phyloP scores from a whole-genome alignment of 2,797 vertebrate species.

The Babyrousa celebensis region DNA sequence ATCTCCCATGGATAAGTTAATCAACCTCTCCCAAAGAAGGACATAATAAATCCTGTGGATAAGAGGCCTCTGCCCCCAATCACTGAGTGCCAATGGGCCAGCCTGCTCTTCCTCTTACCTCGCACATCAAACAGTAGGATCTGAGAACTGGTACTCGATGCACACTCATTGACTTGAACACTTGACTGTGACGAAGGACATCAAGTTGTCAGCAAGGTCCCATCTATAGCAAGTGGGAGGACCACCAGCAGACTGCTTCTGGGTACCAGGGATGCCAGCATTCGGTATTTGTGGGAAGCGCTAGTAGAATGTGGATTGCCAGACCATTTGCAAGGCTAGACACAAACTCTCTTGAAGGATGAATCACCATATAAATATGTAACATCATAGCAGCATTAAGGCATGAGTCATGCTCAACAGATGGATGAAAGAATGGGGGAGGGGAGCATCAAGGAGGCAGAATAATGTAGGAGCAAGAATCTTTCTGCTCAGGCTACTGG shows the following conservation, averaged over 20 bases:
- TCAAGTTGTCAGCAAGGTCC: neutral
- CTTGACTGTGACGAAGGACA: neutral
- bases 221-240: neutral
- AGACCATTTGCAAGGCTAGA: neutral
- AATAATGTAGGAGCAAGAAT: neutral
- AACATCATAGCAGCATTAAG: slow-evolving; percentile 8
- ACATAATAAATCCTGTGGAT: neutral
- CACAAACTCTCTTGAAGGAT: slow-evolving; percentile 45
- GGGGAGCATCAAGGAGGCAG: neutral
- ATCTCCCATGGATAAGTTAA: slow-evolving; percentile 4
- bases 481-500: neutral
- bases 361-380: slow-evolving; percentile 42
- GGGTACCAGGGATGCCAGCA: neutral
- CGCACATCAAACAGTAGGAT: neutral
- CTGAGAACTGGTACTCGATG: neutral
- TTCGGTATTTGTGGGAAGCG: neutral
- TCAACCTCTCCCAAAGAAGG: neutral
- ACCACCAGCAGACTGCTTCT: neutral
- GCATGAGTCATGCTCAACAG: slow-evolving; percentile 57
- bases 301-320: neutral
- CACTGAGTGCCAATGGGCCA: neutral
- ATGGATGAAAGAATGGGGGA: neutral
- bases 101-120: neutral
- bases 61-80: neutral
- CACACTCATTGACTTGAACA: neutral